A percentile compares a stretch with the other conserved stretches of the same genome.
These are phyloP conservation scores for Urocolius indicus DNA, from an alignment of 2,113 vertebrate genomes.

Conservation along the genomic window DNA sequence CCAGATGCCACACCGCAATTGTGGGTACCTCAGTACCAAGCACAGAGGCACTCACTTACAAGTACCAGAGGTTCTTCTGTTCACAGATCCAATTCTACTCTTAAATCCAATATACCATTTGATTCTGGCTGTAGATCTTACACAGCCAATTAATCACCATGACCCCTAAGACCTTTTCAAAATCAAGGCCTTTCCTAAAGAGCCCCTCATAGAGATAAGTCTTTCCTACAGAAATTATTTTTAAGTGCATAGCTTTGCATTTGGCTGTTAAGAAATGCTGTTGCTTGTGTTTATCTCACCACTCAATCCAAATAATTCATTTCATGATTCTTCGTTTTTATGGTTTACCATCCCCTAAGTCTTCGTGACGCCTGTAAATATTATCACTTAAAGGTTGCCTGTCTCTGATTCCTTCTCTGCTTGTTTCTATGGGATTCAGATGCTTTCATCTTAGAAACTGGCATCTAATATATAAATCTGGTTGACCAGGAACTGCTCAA, in stretches of 20 bases:
- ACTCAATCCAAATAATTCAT: neutral
- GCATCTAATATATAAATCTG: neutral
- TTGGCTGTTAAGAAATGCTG: neutral
- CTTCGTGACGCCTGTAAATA: neutral
- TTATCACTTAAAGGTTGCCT: neutral
- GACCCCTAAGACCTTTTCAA: neutral
- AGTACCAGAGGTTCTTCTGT: neutral
- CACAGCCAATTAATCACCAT: neutral
- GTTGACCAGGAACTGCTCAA: neutral
- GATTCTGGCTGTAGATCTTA: neutral
- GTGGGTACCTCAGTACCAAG: neutral
- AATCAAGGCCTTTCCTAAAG: neutral
- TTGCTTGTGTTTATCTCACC: neutral
- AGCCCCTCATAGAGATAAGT: neutral
- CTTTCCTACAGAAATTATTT: neutral
- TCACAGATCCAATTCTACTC: neutral
- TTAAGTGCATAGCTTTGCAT: neutral
- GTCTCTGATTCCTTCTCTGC: neutral
- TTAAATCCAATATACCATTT: neutral
- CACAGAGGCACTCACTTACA: neutral
- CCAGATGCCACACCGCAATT: neutral
- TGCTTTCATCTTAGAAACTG: neutral
- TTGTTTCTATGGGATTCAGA: constrained; percentile 35
- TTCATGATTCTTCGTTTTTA: neutral
- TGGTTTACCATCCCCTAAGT: neutral